Evolutionary conservation across 1,140 invertebrate genomes (phyloP).

Genomic region (Harlomillsia oculata): DNA sequence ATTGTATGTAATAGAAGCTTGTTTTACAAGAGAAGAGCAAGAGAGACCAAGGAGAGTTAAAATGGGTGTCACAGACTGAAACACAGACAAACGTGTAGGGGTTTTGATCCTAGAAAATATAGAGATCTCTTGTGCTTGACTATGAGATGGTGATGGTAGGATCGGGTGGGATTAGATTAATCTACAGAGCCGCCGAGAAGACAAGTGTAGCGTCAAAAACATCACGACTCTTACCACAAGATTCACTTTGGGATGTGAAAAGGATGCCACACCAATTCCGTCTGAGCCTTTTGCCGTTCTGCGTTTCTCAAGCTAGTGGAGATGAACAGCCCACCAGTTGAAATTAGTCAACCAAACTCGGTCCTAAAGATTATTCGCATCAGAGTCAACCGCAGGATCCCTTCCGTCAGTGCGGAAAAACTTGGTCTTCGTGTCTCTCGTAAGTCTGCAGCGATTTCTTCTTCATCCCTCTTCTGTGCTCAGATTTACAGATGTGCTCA

Average conservation of each 20-base stretch:
- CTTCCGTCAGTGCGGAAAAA: conserved; percentile 7
- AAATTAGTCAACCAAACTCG: conserved; percentile 12
- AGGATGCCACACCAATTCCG: conserved; percentile 14
- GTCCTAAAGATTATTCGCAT: conserved; percentile 10
- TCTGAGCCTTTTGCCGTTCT: conserved; percentile 1
- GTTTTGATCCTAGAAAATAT: conserved; percentile 13
- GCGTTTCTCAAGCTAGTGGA: too few relatives aligned
- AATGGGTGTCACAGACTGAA: background rate
- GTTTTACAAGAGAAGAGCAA: background rate
- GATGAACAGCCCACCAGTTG: background rate
- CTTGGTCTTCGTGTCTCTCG: conserved; percentile 5
- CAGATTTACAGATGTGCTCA: too few relatives aligned
- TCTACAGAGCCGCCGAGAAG: conserved; percentile 34
- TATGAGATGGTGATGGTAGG: conserved; percentile 14
- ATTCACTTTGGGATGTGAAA: conserved; percentile 19
- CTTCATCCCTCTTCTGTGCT: background rate
- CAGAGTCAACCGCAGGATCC: conserved; percentile 11
- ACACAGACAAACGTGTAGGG: background rate
- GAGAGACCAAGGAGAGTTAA: too few relatives aligned
- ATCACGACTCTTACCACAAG: conserved; percentile 23
- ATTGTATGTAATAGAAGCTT: background rate
- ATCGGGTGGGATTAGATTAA: conserved; percentile 33
- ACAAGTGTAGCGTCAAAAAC: conserved; percentile 35
- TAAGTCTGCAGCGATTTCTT: background rate
- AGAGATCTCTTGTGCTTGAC: conserved; percentile 2